These are phyloP conservation scores for Epizoanthus stellaris DNA, from an alignment of 92 coral and sea anemone genomes.

Conservation along the genomic window DNA sequence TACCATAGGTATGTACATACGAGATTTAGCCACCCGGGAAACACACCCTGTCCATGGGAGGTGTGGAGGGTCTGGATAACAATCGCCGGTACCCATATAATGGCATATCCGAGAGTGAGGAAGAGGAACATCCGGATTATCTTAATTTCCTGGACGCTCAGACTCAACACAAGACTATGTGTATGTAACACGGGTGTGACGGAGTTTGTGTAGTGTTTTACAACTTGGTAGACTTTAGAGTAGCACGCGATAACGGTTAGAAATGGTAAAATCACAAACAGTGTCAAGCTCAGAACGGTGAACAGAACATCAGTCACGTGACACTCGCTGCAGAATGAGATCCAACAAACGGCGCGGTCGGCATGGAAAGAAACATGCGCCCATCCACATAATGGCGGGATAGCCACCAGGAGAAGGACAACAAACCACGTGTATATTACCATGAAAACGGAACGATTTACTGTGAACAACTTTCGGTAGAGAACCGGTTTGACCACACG, in stretches of 20 bases:
- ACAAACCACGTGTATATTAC: constrained; percentile 3
- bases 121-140: constrained; percentile 1
- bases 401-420: constrained; percentile 19
- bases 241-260: not conserved
- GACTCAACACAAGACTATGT: not conserved
- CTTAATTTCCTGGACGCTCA: constrained; percentile 21
- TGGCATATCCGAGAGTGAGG: constrained; percentile 2
- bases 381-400: constrained; percentile 16
- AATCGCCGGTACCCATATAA: constrained; percentile 20
- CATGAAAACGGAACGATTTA: constrained; percentile 24
- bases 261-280: constrained; percentile 25
- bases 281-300: not conserved
- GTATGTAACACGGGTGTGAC: not conserved
- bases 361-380: constrained; percentile 17
- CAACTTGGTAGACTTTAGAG: not conserved
- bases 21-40: constrained; percentile 20
- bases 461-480: constrained; percentile 10
- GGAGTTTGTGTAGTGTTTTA: not conserved
- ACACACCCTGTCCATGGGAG: constrained; percentile 5
- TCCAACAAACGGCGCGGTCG: constrained; percentile 22
- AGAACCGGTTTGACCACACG: constrained; percentile 10
- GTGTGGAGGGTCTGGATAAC: constrained; percentile 17
- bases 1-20: constrained; percentile 30
- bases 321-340: not conserved
- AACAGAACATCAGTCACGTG: not conserved